Evolutionary conservation across 2,113 vertebrate genomes (phyloP), one percentile per base, ranked within the genome.

Genomic region (Xiphophorus hellerii): DNA sequence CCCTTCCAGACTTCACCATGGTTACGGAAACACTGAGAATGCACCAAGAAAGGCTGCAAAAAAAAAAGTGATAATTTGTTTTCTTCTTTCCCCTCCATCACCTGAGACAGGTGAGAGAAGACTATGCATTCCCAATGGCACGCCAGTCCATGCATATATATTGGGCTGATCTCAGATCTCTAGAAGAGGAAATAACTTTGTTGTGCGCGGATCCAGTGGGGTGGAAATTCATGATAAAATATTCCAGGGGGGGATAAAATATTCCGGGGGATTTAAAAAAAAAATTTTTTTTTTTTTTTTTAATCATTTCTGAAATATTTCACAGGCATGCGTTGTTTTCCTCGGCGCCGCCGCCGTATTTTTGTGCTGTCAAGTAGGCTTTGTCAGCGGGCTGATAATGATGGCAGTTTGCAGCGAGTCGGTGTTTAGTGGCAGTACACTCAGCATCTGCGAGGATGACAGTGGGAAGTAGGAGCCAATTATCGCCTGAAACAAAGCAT

Each of bases 51-150:
- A 13, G 13, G 42, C 1, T 29, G 22, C 10, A 69, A 69, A 72
- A 69, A 7, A 1, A 7, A 33, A 35, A 61, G 17, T 33, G 62
- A 77, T 75, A 66, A 84, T 87, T 85, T 67, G 69, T 89, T 84
- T 83, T 84, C 62, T 80, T 37, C 62, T 71, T 76, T 75, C 71
- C 22, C 51, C 30, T 82, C 71, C 60, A 81, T 83, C 80, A 76
- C 66, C 35, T 69, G 64, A 79, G 80, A 79, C 72, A 84, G 65
- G 69, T 84, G 77, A 77, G 77, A 77, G 66, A 66, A 83, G 77
- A 33, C 54, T 17, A 28, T 77, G 72, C 67, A 74, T 83, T 69
- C 72, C 30, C 64, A 73, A 54, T 76, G 68, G 79, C 62, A 67
- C 42, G 48, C 71, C 22, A 39, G 33, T 77, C 72, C 70, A 74